Percentiles rank a stretch among this genome's conserved stretches.
Conservation (phyloP, 1,140 invertebrate species). For the Zaprionus capensis region DNA sequence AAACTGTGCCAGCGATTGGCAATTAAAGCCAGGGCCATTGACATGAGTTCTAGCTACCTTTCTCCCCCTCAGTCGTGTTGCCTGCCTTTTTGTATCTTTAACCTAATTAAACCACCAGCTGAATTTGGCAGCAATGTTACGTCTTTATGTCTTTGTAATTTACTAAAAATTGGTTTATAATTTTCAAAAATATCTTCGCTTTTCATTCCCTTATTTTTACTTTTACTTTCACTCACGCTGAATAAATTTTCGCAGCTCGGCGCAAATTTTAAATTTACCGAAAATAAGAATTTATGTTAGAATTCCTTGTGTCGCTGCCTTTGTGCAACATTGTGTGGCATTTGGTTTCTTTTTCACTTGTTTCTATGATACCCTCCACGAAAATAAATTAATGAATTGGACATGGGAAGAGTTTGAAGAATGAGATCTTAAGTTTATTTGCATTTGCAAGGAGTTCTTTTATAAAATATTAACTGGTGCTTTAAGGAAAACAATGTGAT, state of each 20-base stretch:
- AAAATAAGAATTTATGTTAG: slow-evolving; percentile 64
- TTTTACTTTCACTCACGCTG: slow-evolving; percentile 27
- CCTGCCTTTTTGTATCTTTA: slow-evolving; percentile 53
- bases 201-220: slow-evolving; percentile 30
- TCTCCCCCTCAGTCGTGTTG: neutral
- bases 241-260: slow-evolving; percentile 56
- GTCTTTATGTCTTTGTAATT: slow-evolving; percentile 53
- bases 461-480: neutral
- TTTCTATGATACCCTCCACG: neutral
- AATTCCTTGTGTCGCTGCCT: slow-evolving; percentile 26
- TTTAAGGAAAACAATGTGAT: neutral
- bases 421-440: neutral
- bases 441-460: neutral
- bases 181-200: slow-evolving; percentile 63
- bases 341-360: slow-evolving; percentile 26
- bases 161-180: slow-evolving; percentile 76
- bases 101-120: slow-evolving; percentile 72
- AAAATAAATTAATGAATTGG: neutral
- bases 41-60: slow-evolving; percentile 41
- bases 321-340: slow-evolving; percentile 52
- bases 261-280: slow-evolving; percentile 60
- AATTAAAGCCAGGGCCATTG: slow-evolving; percentile 62
- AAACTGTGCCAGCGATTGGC: slow-evolving; percentile 57
- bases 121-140: slow-evolving; percentile 20
- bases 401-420: too few species aligned